Percentiles rank a stretch among this genome's conserved stretches.
These are phyloP conservation scores for Petrolisthes cinctipes DNA, from an alignment of 2,888 invertebrate genomes.

Conservation along the genomic window DNA sequence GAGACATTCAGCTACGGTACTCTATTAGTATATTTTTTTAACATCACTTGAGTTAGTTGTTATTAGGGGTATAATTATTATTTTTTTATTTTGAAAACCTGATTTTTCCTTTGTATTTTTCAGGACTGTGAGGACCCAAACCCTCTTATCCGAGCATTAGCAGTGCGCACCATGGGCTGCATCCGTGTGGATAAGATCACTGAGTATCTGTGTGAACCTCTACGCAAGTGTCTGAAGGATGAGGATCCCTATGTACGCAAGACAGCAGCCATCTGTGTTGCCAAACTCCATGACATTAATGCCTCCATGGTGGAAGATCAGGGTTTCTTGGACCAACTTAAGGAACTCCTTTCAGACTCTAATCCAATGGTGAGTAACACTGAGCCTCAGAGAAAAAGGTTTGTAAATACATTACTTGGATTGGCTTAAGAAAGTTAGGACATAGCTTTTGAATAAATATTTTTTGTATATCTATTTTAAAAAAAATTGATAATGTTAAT, in stretches of 20 bases:
- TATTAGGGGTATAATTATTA: too few species aligned
- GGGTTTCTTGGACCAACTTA: conserved; percentile 96
- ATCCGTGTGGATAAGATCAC: conserved; percentile 99
- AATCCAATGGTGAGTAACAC: conserved; percentile 89
- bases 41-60: too few species aligned
- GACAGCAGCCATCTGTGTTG: conserved; percentile 99
- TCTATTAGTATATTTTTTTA: too few species aligned
- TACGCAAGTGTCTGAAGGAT: conserved; percentile 93
- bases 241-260: conserved; percentile 98
- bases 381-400: too few species aligned
- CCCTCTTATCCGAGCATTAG: conserved; percentile 96
- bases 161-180: conserved; percentile 99
- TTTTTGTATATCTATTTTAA: too few species aligned
- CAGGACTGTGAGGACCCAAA: conserved; percentile 99
- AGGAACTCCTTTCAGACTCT: conserved; percentile 96
- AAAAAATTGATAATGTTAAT: too few species aligned
- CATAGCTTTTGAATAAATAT: too few species aligned
- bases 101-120: too few species aligned
- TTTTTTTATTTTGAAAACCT: too few species aligned
- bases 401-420: background rate
- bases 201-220: conserved; percentile 97
- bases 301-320: conserved; percentile 82
- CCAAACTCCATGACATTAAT: conserved; percentile 97
- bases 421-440: background rate
- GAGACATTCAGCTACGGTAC: too few species aligned